These are phyloP conservation scores for Microctonus brassicae DNA, from an alignment of 2,888 invertebrate species.

Conservation along the genomic window DNA sequence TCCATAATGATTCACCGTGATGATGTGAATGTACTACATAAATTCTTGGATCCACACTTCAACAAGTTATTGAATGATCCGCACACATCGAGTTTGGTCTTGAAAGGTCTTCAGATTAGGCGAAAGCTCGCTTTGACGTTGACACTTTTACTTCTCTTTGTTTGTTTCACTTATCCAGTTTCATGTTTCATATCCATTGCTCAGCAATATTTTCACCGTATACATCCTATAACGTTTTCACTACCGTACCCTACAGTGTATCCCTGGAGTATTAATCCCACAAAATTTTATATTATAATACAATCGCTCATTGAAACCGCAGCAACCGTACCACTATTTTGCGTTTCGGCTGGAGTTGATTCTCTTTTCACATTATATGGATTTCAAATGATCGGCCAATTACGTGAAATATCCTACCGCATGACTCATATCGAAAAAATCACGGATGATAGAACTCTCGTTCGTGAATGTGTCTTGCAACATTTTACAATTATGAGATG, in stretches of 20 bases:
- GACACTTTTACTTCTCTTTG: not conserved
- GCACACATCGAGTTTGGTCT: not conserved
- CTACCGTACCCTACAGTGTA: slow-evolving; percentile 36
- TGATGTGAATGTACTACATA: slow-evolving; percentile 1
- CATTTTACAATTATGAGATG: slow-evolving; percentile 34
- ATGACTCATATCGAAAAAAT: slow-evolving; percentile 7
- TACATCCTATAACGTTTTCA: slow-evolving; percentile 32
- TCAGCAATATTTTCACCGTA: slow-evolving; percentile 12
- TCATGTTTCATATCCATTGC: slow-evolving; percentile 26
- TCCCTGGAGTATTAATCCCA: slow-evolving; percentile 33
- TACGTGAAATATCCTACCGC: slow-evolving; percentile 32
- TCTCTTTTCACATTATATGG: slow-evolving; percentile 40
- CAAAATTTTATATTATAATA: slow-evolving; percentile 25
- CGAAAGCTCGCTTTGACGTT: slow-evolving; percentile 1
- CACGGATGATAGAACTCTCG: slow-evolving; percentile 22
- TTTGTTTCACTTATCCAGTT: slow-evolving; percentile 6
- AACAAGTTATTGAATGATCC: not conserved
- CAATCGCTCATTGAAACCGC: slow-evolving; percentile 34
- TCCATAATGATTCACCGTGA: not conserved
- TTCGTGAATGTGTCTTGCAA: slow-evolving; percentile 33
- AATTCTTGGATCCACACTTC: not conserved
- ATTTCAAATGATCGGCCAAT: slow-evolving; percentile 39
- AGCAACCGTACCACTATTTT: slow-evolving; percentile 17
- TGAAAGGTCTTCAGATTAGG: not conserved
- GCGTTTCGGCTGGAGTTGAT: slow-evolving; percentile 29